These are phyloP conservation scores for Sarcophaga rosellei DNA, from an alignment of 2,888 invertebrate species.

Conservation along the genomic window DNA sequence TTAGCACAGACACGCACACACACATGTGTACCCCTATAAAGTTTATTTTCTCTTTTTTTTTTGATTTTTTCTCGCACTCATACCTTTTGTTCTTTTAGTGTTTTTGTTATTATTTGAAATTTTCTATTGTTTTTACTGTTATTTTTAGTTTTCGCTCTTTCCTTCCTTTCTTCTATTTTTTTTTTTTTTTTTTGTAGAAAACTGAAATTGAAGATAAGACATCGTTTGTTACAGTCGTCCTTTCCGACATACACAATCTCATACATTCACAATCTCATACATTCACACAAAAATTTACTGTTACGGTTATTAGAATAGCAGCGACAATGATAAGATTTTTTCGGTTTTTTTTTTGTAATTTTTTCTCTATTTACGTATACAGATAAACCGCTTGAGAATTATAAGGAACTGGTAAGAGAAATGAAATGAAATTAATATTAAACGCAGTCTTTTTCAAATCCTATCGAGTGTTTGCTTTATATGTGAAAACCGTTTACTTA, in stretches of 20 bases:
- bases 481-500: conserved; percentile 44
- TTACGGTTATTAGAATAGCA: conserved; percentile 36
- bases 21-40: not conserved
- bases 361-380: no score
- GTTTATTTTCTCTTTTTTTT: conserved; percentile 19
- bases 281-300: conserved; percentile 23
- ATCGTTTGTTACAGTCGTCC: conserved; percentile 66
- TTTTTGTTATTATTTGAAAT: conserved; percentile 54
- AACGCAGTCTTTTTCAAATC: not conserved
- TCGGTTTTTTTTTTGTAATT: not conserved
- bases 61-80: conserved; percentile 18
- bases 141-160: not conserved
- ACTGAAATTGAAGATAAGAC: conserved; percentile 67
- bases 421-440: no score
- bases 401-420: no score
- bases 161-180: not conserved
- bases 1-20: not conserved
- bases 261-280: conserved; percentile 24
- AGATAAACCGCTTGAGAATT: no score
- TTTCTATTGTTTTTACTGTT: conserved; percentile 34
- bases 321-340: not conserved
- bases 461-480: not conserved
- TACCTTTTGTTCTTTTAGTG: conserved; percentile 24
- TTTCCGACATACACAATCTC: conserved; percentile 40
- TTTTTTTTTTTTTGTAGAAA: conserved; percentile 46